These are phyloP conservation scores for Bos indicus DNA, from an alignment of 2,113 vertebrate species.

Conservation along the genomic window DNA sequence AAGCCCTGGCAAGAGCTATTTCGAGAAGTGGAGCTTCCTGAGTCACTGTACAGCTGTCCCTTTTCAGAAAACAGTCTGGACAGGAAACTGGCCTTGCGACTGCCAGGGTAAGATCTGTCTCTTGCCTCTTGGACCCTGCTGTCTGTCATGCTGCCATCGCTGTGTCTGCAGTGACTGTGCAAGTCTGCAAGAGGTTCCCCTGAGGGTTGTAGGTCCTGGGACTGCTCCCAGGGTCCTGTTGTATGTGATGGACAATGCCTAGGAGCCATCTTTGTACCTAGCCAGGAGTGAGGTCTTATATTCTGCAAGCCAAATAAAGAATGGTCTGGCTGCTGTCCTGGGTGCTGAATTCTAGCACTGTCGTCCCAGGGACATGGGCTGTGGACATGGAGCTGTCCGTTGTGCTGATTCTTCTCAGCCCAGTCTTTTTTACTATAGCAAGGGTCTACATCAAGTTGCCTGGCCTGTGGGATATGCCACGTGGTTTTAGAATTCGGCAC, in stretches of 20 bases:
- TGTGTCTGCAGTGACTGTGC: conserved; percentile 80
- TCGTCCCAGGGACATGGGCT: conserved; percentile 62
- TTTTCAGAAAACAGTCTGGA: conserved; percentile 85
- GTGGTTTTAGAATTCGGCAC: conserved; percentile 66
- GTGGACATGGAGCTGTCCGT: conserved; percentile 62
- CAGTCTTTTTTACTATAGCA: conserved; percentile 62
- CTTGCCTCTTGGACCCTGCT: conserved; percentile 76
- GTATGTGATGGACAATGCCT: conserved; percentile 40
- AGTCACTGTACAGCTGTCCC: conserved; percentile 74
- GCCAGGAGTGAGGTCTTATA: conserved; percentile 50
- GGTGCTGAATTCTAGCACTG: conserved; percentile 71
- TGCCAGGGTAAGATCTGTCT: conserved; percentile 80
- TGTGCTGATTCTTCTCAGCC: conserved; percentile 70
- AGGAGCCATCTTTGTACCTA: neutral
- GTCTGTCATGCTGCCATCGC: conserved; percentile 75
- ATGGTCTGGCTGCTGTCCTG: conserved; percentile 63
- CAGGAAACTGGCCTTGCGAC: conserved; percentile 88
- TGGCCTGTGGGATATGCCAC: conserved; percentile 55
- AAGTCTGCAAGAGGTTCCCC: conserved; percentile 77
- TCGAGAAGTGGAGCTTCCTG: conserved; percentile 79
- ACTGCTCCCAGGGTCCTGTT: conserved; percentile 46
- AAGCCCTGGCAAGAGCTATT: conserved; percentile 78
- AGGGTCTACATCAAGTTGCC: conserved; percentile 38
- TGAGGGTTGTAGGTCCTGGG: conserved; percentile 49
- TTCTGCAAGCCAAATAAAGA: conserved; percentile 79